These are phyloP conservation scores for Cyprinodon tularosa DNA, from an alignment of 2,113 vertebrate species.

Conservation along the genomic window DNA sequence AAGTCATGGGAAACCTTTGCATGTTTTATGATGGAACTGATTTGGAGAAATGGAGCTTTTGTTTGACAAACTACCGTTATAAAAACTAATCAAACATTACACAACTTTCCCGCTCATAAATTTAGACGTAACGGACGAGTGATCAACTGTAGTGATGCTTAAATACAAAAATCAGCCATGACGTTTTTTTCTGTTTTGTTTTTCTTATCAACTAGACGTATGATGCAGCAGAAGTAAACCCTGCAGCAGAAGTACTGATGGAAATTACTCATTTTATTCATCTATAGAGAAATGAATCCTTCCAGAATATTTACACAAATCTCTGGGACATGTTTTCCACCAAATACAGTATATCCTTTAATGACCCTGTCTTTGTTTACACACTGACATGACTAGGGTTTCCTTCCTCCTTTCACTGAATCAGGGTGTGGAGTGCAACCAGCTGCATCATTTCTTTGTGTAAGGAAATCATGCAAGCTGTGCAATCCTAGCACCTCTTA, in stretches of 20 bases:
- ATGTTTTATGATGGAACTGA: constrained; percentile 29
- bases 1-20: constrained; percentile 6
- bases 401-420: constrained; percentile 56
- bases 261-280: not conserved
- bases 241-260: not conserved
- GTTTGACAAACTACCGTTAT: constrained; percentile 20
- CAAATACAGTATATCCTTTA: constrained; percentile 50
- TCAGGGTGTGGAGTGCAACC: constrained; percentile 34
- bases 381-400: constrained; percentile 31
- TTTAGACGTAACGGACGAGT: constrained; percentile 4
- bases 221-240: not conserved
- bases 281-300: not conserved
- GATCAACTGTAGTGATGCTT: constrained; percentile 4
- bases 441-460: constrained; percentile 38
- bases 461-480: constrained; percentile 35
- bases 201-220: not conserved
- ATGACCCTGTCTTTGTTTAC: constrained; percentile 44
- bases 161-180: not conserved
- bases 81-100: constrained; percentile 39
- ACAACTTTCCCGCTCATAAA: constrained; percentile 12
- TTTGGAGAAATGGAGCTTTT: constrained; percentile 16
- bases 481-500: constrained; percentile 25
- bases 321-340: constrained; percentile 15
- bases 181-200: not conserved
- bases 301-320: not conserved